Evolutionary conservation across 1,140 invertebrate species (phyloP).

Genomic region (Leptoteleia sp.): DNA sequence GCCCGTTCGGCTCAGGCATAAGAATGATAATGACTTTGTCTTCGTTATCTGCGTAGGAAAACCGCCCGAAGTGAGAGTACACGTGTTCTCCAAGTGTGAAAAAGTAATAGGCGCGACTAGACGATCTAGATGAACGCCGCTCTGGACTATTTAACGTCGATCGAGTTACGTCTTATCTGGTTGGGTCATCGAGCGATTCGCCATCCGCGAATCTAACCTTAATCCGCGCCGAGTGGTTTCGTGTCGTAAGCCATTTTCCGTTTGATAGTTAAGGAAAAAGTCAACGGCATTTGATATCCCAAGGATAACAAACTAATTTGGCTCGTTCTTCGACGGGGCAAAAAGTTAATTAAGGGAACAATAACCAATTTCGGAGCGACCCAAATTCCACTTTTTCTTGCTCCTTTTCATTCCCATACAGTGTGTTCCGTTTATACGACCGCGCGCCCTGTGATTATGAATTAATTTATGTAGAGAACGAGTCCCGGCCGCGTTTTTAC

Average conservation of each 20-base stretch:
- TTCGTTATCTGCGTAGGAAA: constrained; percentile 17
- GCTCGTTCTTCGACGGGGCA: background rate
- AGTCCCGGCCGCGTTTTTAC: constrained; percentile 18
- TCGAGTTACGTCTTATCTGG: constrained; percentile 57
- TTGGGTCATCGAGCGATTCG: constrained; percentile 64
- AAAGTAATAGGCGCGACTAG: constrained; percentile 31
- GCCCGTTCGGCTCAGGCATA: constrained; percentile 15
- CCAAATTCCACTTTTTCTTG: background rate
- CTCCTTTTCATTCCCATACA: background rate
- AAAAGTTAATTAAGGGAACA: constrained; percentile 17
- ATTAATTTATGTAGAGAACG: constrained; percentile 39
- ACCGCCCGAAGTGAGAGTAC: constrained; percentile 37
- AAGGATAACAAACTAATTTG: constrained; percentile 12
- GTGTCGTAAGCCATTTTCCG: constrained; percentile 52
- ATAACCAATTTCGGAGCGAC: background rate
- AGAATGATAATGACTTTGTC: constrained; percentile 19
- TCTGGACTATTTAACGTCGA: constrained; percentile 51
- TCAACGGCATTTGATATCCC: constrained; percentile 1
- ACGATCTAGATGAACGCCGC: constrained; percentile 44
- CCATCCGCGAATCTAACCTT: constrained; percentile 53
- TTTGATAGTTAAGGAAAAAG: constrained; percentile 29
- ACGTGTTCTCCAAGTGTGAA: constrained; percentile 51
- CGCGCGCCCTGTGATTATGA: constrained; percentile 45
- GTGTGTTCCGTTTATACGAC: constrained; percentile 7
- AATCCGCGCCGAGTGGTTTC: constrained; percentile 41